Evolutionary conservation across 2,797 vertebrate species (phyloP), one percentile per base, ranked within the genome.

Genomic region (Hypotaenidia philippensis): DNA sequence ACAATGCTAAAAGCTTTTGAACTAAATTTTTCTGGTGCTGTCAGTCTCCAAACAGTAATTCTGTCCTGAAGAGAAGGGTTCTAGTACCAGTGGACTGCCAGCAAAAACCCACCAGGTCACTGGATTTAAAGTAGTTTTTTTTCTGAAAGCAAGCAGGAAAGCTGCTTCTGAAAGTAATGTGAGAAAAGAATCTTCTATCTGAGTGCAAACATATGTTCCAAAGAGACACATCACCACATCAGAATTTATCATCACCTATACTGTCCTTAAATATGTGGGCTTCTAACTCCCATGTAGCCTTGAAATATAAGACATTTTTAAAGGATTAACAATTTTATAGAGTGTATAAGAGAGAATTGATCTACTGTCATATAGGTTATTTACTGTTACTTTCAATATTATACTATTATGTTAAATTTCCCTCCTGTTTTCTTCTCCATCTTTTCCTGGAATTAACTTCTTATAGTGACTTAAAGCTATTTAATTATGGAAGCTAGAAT

Each of bases 71-170:
- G 4, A 22, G 9, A 61, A 40, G 36, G 44, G 6, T 17, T 81
- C 7, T 21, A 47, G 16, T 25, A 74, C 6, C 13, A 34, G 34
- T 32, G 9, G 14, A 25, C 21, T 47, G 29, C 18, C 31, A 34
- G 32, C 18, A 41, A 41, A 41, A 41, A 41, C 41, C 41, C 41
- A 6, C 0, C 16, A 78, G 1, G 5, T 68, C 8, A 18, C 1
- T 71, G n/a, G 68, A 45, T 68, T 75, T 6, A 47, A 63, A 78
- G 23, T 11, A 38, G 27, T 10, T 20, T 18, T 66, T 11, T 76
- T 69, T 13, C 32, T 66, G 40, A 70, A 86, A 57, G 11, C 32
- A 83, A 66, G 31, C 8, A 52, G 9, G 26, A 41, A 81, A 84
- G 78, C 13, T 27, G 4, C 5, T 72, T 64, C 63, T 47, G 49